Evolutionary conservation across 2,113 vertebrate genomes (phyloP).

Genomic region (Acanthochromis polyacanthus): DNA sequence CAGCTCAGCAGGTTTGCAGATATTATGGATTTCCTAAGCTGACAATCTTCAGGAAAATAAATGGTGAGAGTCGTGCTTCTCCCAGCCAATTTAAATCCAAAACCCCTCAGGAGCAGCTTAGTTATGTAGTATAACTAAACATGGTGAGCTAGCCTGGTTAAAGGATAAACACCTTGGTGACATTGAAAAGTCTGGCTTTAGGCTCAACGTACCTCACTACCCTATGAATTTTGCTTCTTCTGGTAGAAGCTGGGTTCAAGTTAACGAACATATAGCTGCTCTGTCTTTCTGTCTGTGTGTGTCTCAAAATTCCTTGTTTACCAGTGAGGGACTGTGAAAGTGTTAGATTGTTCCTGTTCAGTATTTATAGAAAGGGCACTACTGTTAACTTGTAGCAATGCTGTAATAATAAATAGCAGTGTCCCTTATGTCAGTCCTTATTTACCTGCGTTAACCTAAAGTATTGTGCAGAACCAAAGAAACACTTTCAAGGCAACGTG

Average conservation of each 20-base stretch:
- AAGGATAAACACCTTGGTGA: too few relatives aligned
- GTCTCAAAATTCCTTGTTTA: background rate
- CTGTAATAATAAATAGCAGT: constrained; percentile 28
- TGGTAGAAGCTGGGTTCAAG: background rate
- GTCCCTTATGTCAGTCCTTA: constrained; percentile 4
- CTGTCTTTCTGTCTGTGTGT: background rate
- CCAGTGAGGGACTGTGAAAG: background rate
- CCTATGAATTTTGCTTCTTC: too few relatives aligned
- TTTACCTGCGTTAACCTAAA: constrained; percentile 20
- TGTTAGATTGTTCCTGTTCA: constrained; percentile 1
- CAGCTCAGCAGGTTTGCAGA: too few relatives aligned
- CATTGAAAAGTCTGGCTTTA: too few relatives aligned
- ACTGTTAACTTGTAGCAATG: background rate
- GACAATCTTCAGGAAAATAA: too few relatives aligned
- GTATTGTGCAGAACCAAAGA: background rate
- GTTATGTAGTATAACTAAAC: too few relatives aligned
- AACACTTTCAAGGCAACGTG: background rate
- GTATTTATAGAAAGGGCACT: background rate
- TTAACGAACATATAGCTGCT: background rate
- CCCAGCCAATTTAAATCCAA: too few relatives aligned
- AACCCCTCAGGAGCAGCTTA: too few relatives aligned
- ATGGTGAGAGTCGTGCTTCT: too few relatives aligned
- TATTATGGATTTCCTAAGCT: too few relatives aligned
- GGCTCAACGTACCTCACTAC: too few relatives aligned
- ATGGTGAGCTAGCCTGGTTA: too few relatives aligned